phyloP scores from a whole-genome alignment of 2,113 vertebrate genomes.

The Salminus brasiliensis region DNA sequence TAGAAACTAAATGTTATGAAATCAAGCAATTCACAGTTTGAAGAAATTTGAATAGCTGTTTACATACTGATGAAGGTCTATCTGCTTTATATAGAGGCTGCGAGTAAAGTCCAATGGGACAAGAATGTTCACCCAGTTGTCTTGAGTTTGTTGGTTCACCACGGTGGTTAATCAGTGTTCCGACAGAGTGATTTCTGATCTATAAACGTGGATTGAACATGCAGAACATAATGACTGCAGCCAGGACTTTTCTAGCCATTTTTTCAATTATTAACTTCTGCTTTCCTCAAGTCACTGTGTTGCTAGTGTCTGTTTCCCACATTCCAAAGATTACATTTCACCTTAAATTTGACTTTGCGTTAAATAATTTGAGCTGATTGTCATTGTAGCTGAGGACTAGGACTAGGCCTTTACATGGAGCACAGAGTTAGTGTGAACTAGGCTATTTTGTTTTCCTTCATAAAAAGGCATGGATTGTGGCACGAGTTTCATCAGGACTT shows the following conservation, averaged over 20 bases:
- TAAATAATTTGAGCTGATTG: neutral
- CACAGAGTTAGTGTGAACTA: neutral
- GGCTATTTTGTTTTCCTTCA: no score
- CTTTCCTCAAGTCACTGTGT: conserved; percentile 22
- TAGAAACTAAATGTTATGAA: no score
- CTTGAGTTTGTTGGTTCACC: neutral
- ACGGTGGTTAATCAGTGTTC: neutral
- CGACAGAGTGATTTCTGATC: neutral
- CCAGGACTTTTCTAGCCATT: neutral
- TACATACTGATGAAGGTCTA: no score
- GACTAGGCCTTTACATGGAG: no score
- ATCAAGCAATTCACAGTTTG: no score
- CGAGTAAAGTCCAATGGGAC: neutral
- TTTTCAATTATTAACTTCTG: conserved; percentile 27
- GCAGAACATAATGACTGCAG: neutral
- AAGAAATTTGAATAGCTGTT: no score
- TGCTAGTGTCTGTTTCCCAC: neutral
- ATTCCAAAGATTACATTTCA: neutral
- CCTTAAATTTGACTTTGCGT: no score
- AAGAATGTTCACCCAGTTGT: neutral
- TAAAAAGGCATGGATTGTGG: no score
- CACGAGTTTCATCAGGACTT: conserved; percentile 35
- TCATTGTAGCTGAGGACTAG: neutral
- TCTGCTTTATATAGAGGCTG: neutral
- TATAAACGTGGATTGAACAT: neutral